Evolutionary conservation across 2,888 invertebrate species (phyloP).

Genomic region (Lasioglossum lativentre): DNA sequence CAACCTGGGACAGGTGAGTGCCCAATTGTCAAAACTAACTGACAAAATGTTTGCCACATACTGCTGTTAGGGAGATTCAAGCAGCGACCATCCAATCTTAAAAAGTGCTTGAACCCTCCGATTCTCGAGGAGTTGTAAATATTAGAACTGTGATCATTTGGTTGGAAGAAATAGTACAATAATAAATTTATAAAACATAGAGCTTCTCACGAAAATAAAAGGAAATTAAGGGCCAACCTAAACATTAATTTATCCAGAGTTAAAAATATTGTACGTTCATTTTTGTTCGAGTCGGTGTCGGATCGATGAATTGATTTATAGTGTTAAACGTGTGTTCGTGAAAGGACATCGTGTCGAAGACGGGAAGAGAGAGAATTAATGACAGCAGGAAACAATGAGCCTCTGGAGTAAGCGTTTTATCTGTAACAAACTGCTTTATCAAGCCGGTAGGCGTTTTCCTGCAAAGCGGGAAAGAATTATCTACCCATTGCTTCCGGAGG

Average conservation of each 20-base stretch:
- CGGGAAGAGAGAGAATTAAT: conserved; percentile 13
- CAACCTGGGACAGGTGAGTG: conserved; percentile 96
- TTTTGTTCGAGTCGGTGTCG: background rate
- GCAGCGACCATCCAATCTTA: no score
- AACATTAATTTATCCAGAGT: no score
- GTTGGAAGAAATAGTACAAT: background rate
- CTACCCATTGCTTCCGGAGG: conserved; percentile 65
- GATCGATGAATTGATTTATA: background rate
- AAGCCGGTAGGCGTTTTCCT: conserved; percentile 76
- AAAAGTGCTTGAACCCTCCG: no score
- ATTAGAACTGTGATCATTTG: background rate
- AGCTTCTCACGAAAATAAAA: no score
- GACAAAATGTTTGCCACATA: background rate
- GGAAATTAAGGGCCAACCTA: no score
- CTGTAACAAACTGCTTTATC: conserved; percentile 72
- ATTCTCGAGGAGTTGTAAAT: background rate
- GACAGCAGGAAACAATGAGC: conserved; percentile 61
- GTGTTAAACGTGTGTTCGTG: background rate
- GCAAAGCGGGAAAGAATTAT: conserved; percentile 74
- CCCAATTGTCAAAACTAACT: background rate
- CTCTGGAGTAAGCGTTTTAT: conserved; percentile 60
- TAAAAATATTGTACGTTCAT: no score
- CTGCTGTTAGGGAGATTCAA: background rate
- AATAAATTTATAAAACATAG: background rate
- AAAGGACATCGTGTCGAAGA: background rate